Base-by-base conservation (phyloP, 2,113 vertebrate species). In the Patagioenas fasciata region DNA sequence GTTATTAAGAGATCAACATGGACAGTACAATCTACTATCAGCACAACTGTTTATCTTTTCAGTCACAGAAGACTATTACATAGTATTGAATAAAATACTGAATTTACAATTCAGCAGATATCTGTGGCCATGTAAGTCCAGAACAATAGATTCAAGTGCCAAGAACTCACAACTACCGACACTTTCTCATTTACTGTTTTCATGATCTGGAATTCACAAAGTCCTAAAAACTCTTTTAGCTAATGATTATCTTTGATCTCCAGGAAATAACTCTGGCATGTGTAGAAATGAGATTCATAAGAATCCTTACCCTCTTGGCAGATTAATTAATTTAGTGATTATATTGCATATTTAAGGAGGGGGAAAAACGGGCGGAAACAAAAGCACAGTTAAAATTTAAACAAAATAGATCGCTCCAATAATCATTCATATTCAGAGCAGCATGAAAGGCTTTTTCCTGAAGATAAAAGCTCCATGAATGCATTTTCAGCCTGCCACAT, bases 351-450 rank as follows among this genome's bases (percentile, higher is more conserved):
- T 42, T 67, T 4, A 47, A 47, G 44, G 44, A 47, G 44, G 13
- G 9, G 54, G 23, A 25, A 32, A 72, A 84, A 56, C n/a, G 47
- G 74, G 51, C 70, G 50, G 28, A 88, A 80, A 53, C 17, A 90
- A 93, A 73, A 64, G 78, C 64, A 77, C 38, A 83, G 72, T 47
- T 81, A 94, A 96, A 95, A 94, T 90, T 90, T 94, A 72, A 94
- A 81, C 71, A 95, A 94, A 97, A 97, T 72, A 88, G 86, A 95
- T 88, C 10, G 20, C 86, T 67, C 56, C 29, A 60, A 44, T 54
- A 85, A 95, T 78, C 94, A 97, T 96, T 91, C 80, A 36, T 87
- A 95, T 92, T 94, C 91, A 94, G 77, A 92, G 96, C 56, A 94
- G 71, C 86, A 95, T 71, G 66, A 96, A 95, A 89, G 91, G 85